phyloP scores from a whole-genome alignment of 2,888 invertebrate genomes.

The Acleris holmiana region DNA sequence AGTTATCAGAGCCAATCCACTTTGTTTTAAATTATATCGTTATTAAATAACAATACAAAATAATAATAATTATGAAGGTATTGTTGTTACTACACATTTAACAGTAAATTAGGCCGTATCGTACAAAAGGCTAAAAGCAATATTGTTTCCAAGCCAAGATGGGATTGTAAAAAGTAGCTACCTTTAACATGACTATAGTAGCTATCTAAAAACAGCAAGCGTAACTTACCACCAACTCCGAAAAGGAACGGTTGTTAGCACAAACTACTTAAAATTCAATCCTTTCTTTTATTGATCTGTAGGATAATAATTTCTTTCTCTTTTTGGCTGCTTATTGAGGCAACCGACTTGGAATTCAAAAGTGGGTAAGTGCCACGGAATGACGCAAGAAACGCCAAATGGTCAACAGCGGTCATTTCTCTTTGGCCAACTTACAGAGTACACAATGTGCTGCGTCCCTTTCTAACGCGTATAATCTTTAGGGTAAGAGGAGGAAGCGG shows the following conservation, averaged over 20 bases:
- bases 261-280: constrained; percentile 10
- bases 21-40: too few species aligned
- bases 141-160: too few species aligned
- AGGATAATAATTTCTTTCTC: constrained; percentile 5
- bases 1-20: too few species aligned
- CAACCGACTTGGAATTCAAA: constrained; percentile 60
- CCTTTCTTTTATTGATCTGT: not conserved
- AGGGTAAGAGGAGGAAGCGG: constrained; percentile 12
- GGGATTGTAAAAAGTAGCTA: too few species aligned
- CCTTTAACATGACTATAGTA: too few species aligned
- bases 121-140: too few species aligned
- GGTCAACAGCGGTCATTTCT: constrained; percentile 82
- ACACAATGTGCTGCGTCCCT: constrained; percentile 33
- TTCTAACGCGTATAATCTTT: constrained; percentile 3
- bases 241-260: not conserved
- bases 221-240: not conserved
- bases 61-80: too few species aligned
- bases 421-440: constrained; percentile 81
- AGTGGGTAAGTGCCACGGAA: constrained; percentile 53
- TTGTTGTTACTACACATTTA: too few species aligned
- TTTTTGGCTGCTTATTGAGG: constrained; percentile 10
- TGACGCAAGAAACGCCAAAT: constrained; percentile 79
- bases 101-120: too few species aligned
- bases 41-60: too few species aligned
- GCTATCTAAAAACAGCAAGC: too few species aligned